Evolutionary conservation across 1,140 invertebrate genomes (phyloP).

Genomic region (Bombyx mandarina): DNA sequence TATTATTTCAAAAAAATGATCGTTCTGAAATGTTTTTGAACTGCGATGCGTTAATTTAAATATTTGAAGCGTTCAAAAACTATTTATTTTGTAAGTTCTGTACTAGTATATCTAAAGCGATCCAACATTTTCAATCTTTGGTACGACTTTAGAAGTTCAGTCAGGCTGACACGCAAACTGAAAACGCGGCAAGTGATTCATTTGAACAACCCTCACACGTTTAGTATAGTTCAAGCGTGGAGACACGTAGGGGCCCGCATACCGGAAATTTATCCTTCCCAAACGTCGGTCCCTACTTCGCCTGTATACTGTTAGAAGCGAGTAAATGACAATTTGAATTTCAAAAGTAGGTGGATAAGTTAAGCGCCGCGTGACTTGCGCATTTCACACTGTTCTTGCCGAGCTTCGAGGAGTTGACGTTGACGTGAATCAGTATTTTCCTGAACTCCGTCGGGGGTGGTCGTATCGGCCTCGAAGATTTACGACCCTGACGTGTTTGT

Average conservation of each 20-base stretch:
- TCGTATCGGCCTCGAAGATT: conserved; percentile 20
- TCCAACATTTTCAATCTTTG: no score
- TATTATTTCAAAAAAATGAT: no score
- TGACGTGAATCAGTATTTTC: conserved; percentile 42
- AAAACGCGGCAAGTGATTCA: conserved; percentile 11
- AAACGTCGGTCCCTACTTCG: conserved; percentile 8
- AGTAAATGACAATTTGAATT: conserved; percentile 59
- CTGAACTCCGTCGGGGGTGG: conserved; percentile 20
- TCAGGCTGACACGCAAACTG: no score
- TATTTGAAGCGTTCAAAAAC: no score
- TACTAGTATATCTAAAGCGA: no score
- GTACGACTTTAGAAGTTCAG: no score
- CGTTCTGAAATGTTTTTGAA: no score
- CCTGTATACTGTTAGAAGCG: conserved; percentile 31
- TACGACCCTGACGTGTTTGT: conserved; percentile 32
- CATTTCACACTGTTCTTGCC: conserved; percentile 50
- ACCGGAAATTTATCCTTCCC: conserved; percentile 23
- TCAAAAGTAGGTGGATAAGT: conserved; percentile 58
- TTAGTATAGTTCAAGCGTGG: conserved; percentile 14
- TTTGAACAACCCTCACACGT: conserved; percentile 6
- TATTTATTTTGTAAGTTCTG: no score
- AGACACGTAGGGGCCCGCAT: conserved; percentile 18
- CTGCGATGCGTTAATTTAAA: no score
- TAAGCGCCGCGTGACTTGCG: conserved; percentile 60
- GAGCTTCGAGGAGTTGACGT: conserved; percentile 29